A percentile compares a stretch with the other conserved stretches of the same genome.
These are phyloP conservation scores for Petrocephalus schoutedeni DNA, from an alignment of 2,797 vertebrate species.

Conservation along the genomic window DNA sequence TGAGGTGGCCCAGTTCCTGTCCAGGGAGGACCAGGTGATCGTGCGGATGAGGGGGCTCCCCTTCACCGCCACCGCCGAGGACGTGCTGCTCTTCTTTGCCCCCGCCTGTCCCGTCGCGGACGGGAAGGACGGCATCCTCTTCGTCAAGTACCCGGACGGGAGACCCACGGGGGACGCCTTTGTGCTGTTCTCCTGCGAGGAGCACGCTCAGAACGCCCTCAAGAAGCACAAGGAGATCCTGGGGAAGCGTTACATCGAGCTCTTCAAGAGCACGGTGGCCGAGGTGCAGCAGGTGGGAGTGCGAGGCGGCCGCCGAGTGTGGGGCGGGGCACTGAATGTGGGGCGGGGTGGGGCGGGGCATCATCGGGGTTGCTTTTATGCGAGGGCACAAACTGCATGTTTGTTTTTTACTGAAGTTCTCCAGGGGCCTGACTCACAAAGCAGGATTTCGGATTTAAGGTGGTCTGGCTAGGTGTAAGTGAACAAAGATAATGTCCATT, in stretches of 20 bases:
- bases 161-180: constrained; percentile 94
- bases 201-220: constrained; percentile 86
- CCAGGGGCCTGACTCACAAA: not conserved
- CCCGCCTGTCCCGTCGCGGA: constrained; percentile 75
- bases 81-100: constrained; percentile 84
- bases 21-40: constrained; percentile 89
- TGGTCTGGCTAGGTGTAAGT: not conserved
- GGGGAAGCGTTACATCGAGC: constrained; percentile 92
- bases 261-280: constrained; percentile 94
- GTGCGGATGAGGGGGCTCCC: constrained; percentile 92
- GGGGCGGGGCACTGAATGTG: not conserved
- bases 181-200: constrained; percentile 89
- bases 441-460: not conserved
- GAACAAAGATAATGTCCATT: not conserved
- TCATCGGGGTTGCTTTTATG: not conserved
- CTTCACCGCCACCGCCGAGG: constrained; percentile 83
- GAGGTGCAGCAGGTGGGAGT: constrained; percentile 86
- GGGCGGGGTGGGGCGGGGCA: not conserved
- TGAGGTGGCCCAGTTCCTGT: constrained; percentile 90
- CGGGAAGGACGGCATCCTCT: constrained; percentile 82
- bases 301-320: not conserved
- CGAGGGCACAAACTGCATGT: not conserved
- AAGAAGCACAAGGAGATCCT: constrained; percentile 95
- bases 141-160: constrained; percentile 91
- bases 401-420: not conserved